These are phyloP conservation scores for Teinopalpus imperialis DNA, from an alignment of 2,888 invertebrate species.

Conservation along the genomic window DNA sequence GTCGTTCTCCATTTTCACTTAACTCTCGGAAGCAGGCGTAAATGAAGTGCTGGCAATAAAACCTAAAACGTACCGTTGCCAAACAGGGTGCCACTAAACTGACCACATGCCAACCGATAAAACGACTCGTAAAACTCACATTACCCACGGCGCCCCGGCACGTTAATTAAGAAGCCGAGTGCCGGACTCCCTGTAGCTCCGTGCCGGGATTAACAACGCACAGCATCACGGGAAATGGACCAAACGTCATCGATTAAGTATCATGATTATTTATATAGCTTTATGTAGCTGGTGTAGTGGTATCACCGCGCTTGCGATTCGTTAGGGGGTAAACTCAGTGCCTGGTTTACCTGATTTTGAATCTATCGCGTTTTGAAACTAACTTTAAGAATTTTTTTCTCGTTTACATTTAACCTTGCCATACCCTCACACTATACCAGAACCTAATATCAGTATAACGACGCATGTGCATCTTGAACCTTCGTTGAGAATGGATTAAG, in stretches of 20 bases:
- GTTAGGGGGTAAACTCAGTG: too few relatives aligned
- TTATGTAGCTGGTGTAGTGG: too few relatives aligned
- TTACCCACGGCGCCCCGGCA: conserved; percentile 9
- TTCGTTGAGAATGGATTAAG: too few relatives aligned
- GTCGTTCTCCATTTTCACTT: conserved; percentile 12
- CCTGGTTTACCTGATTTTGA: too few relatives aligned
- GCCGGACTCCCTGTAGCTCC: conserved; percentile 17
- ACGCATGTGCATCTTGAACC: too few relatives aligned
- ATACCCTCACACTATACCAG: too few relatives aligned
- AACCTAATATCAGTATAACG: too few relatives aligned
- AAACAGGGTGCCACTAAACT: neutral
- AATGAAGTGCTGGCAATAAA: conserved; percentile 6
- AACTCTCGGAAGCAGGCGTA: conserved; percentile 12
- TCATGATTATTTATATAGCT: too few relatives aligned
- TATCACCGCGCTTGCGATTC: too few relatives aligned
- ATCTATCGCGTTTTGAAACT: too few relatives aligned
- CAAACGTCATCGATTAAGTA: neutral
- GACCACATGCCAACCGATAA: neutral
- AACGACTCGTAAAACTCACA: conserved; percentile 10
- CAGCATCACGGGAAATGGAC: neutral
- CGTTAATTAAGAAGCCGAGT: conserved; percentile 20
- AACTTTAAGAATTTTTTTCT: too few relatives aligned
- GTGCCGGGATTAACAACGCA: conserved; percentile 11
- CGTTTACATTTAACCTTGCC: too few relatives aligned
- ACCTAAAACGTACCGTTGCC: neutral